Percentiles rank a stretch among this genome's conserved stretches.
Conservation (phyloP, 2,113 vertebrate species). For the Oncorhynchus gorbuscha region DNA sequence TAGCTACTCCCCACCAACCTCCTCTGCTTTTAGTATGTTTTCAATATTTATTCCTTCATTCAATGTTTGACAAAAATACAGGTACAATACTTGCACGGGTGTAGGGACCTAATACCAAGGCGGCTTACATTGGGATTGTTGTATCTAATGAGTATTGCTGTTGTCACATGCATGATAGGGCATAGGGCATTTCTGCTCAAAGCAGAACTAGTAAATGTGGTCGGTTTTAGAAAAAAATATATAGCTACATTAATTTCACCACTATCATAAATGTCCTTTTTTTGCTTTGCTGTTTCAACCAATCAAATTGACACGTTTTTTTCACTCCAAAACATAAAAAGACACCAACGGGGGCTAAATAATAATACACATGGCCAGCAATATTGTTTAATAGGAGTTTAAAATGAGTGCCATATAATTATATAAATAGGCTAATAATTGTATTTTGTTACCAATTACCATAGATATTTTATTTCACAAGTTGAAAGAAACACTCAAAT, state of each 20-base stretch:
- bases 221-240: not conserved
- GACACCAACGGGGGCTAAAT: constrained; percentile 8
- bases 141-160: not conserved
- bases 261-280: constrained; percentile 19
- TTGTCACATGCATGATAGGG: not conserved
- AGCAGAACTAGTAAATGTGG: not conserved
- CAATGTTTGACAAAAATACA: too few species aligned
- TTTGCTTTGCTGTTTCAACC: constrained; percentile 37
- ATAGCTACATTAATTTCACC: constrained; percentile 12
- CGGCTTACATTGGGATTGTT: not conserved
- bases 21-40: too few species aligned
- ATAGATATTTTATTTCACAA: constrained; percentile 24
- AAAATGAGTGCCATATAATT: constrained; percentile 17
- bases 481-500: constrained; percentile 20
- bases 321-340: constrained; percentile 29
- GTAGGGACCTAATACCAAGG: not conserved
- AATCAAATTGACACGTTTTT: constrained; percentile 24
- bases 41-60: too few species aligned
- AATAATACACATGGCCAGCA: constrained; percentile 25
- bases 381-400: constrained; percentile 9
- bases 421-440: constrained; percentile 1
- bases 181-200: not conserved
- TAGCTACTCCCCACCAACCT: too few species aligned
- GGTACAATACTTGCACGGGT: not conserved
- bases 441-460: constrained; percentile 11